These are phyloP conservation scores for Scaptomyza caliginosa DNA, from an alignment of 2,888 invertebrate species.

Conservation along the genomic window DNA sequence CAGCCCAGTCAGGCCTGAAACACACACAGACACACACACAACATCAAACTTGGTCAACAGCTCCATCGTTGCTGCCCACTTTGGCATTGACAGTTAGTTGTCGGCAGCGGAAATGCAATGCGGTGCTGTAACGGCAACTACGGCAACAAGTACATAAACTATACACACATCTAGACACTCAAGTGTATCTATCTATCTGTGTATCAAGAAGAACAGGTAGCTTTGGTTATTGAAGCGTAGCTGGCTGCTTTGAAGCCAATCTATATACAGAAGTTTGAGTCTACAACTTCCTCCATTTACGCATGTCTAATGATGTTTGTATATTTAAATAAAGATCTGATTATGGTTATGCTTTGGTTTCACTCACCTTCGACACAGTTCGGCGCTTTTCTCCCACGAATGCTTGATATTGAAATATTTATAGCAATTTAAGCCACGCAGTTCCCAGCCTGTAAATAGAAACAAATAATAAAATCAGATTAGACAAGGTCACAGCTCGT, in stretches of 20 bases:
- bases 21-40: slow-evolving; percentile 23
- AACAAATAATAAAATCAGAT: slow-evolving; percentile 26
- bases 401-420: slow-evolving; percentile 97
- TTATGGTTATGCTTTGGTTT: slow-evolving; percentile 64
- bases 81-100: slow-evolving; percentile 77
- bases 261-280: slow-evolving; percentile 23
- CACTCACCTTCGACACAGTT: slow-evolving; percentile 95
- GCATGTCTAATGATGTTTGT: neutral
- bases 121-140: slow-evolving; percentile 73
- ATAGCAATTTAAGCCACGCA: slow-evolving; percentile 95
- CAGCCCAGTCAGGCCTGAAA: slow-evolving; percentile 57
- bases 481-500: slow-evolving; percentile 56
- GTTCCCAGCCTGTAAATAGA: slow-evolving; percentile 93
- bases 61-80: slow-evolving; percentile 49
- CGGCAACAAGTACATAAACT: slow-evolving; percentile 21
- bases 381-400: slow-evolving; percentile 97
- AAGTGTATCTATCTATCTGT: slow-evolving; percentile 18
- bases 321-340: slow-evolving; percentile 60
- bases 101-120: slow-evolving; percentile 74
- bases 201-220: slow-evolving; percentile 60
- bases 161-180: slow-evolving; percentile 9
- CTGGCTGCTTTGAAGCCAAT: slow-evolving; percentile 30
- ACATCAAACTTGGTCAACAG: slow-evolving; percentile 68
- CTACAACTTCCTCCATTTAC: slow-evolving; percentile 59
- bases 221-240: slow-evolving; percentile 56